These are phyloP conservation scores for Lepidurus couesii DNA, from an alignment of 1,140 invertebrate species.

Conservation along the genomic window DNA sequence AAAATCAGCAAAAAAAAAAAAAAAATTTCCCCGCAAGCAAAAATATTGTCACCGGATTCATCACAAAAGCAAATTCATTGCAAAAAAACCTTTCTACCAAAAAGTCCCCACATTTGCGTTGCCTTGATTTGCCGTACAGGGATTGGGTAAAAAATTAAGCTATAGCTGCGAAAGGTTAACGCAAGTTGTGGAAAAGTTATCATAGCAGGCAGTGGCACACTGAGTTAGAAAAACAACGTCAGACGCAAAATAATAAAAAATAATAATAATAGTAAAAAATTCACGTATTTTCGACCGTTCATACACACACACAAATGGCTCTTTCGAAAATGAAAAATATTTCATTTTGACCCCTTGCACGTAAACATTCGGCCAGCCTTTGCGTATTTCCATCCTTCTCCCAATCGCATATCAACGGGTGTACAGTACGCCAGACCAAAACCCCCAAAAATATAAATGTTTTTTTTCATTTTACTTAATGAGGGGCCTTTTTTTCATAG, in stretches of 20 bases:
- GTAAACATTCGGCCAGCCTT: background rate
- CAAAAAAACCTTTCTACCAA: slow-evolving; percentile 4
- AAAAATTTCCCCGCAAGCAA: background rate
- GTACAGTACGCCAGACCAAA: background rate
- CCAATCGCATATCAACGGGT: background rate
- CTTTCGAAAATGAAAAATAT: slow-evolving; percentile 3
- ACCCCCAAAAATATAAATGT: background rate
- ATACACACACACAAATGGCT: background rate
- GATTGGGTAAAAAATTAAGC: slow-evolving; percentile 7
- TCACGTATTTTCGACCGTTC: slow-evolving; percentile 10
- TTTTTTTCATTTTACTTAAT: background rate
- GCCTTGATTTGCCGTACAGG: background rate
- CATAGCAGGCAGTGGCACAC: slow-evolving; percentile 20
- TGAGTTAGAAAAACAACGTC: slow-evolving; percentile 19
- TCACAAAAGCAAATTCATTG: slow-evolving; percentile 19
- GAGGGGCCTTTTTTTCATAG: slow-evolving; percentile 7
- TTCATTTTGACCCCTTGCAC: background rate
- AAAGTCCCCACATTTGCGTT: background rate
- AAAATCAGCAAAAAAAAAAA: slow-evolving; percentile 2
- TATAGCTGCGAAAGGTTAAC: slow-evolving; percentile 19
- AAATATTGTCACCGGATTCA: slow-evolving; percentile 12
- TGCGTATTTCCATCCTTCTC: background rate
- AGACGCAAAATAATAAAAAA: background rate
- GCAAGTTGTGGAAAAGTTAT: slow-evolving; percentile 19
- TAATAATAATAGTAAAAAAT: too few relatives aligned